Percentiles rank a stretch among this genome's conserved stretches.
Evolutionary conservation across 2,888 invertebrate genomes (phyloP).

Genomic region (Elmis aenea): DNA sequence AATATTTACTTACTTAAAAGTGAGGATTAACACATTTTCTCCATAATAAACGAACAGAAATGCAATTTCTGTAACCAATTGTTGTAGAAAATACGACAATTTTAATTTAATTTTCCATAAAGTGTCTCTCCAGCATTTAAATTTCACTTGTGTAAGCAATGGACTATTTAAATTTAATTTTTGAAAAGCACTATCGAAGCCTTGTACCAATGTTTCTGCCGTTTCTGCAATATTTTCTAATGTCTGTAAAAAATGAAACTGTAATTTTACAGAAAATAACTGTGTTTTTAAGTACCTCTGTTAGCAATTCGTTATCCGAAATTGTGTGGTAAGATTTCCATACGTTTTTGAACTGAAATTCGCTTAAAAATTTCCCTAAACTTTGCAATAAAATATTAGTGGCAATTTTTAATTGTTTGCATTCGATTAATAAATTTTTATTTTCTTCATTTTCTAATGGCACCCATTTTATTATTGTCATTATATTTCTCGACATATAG

Average conservation of each 20-base stretch:
- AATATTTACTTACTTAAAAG: conserved; percentile 56
- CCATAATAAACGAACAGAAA: conserved; percentile 56
- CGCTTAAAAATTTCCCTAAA: conserved; percentile 48
- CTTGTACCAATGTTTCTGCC: conserved; percentile 50
- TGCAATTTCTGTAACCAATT: conserved; percentile 52
- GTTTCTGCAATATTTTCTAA: conserved; percentile 55
- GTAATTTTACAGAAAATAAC: too few relatives aligned
- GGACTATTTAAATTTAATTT: conserved; percentile 47
- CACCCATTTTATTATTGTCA: conserved; percentile 51
- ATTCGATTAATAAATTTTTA: conserved; percentile 49
- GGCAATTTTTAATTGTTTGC: conserved; percentile 51
- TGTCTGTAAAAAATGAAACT: too few relatives aligned
- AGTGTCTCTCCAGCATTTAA: conserved; percentile 51
- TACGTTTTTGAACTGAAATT: conserved; percentile 43
- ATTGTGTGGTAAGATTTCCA: conserved; percentile 21
- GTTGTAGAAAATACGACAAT: conserved; percentile 52
- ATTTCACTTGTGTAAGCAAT: conserved; percentile 44
- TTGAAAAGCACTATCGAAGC: conserved; percentile 52
- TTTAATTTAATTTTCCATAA: conserved; percentile 54
- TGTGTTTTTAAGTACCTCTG: conserved; percentile 7
- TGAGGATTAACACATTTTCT: conserved; percentile 53
- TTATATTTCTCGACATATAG: conserved; percentile 41
- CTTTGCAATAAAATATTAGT: conserved; percentile 38
- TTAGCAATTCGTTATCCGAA: conserved; percentile 8
- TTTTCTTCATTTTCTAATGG: conserved; percentile 52